Base-by-base conservation (phyloP, 2,888 invertebrate species). In the Hylaea fasciaria region DNA sequence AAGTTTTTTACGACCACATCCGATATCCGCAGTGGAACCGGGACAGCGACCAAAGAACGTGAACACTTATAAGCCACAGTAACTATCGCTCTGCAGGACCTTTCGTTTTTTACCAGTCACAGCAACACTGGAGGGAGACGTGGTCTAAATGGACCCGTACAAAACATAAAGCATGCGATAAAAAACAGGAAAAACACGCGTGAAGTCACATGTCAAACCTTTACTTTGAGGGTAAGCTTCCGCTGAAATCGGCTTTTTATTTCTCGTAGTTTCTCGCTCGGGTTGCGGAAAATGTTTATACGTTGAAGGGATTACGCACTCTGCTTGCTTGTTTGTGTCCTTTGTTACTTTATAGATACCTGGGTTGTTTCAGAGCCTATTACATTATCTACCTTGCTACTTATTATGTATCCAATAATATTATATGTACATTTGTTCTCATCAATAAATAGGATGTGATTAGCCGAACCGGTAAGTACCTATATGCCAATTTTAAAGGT, bases 151-250 rank as follows among this genome's bases (percentile, higher is more conserved):
- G 62, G 61, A 51, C 48, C 45, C 46, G 61, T 59, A 50, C 57
- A 68, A 69, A 73, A 72, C 63, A 64, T 64, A 69, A 68, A 68
- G 64, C 62, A 68, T 61, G 57, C 55, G 57, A 63, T 54, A 65
- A 60, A 69, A 73, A 69, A 60, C 55, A 50, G 62, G 62, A 49
- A 69, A 72, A 72, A 66, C 65, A 53, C 65, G 65, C 65, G 71
- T 70, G 61, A 69, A 58, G 65, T 66, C 70, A 76, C 73, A 65
- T 68, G 69, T 69, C 68, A 73, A 74, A 66, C 60, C 65, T 61
- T 71, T 70, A 66, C 72, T 72, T 68, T 65, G 57, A 50, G 64
- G 63, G 57, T 66, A 68, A 64, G 57, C 66, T 68, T 69, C 53
- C 57, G 50, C 49, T 54, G 57, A 68, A 70, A 72, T 73, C 70